These are phyloP conservation scores for Megastigmus dorsalis DNA, from an alignment of 2,888 invertebrate species.

Conservation along the genomic window DNA sequence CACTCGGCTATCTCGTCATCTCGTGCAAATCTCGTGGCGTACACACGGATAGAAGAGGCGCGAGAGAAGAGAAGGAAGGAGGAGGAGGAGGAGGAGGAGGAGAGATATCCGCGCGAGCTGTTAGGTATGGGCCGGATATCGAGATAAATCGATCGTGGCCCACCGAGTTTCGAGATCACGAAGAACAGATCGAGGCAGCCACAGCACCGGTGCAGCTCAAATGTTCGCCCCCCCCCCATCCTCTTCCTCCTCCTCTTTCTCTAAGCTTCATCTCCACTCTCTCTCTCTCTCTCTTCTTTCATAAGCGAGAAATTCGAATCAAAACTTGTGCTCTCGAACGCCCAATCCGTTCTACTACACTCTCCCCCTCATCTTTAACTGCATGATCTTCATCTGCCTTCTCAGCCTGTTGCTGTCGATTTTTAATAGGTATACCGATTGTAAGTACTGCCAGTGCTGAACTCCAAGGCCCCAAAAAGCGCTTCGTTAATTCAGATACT, in stretches of 20 bases:
- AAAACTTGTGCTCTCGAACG: background rate
- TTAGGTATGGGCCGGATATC: constrained; percentile 59
- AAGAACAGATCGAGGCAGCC: constrained; percentile 55
- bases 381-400: constrained; percentile 47
- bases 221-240: constrained; percentile 5
- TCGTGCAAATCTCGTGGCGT: constrained; percentile 54
- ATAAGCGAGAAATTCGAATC: constrained; percentile 46
- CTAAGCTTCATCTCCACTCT: constrained; percentile 14
- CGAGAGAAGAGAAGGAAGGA: background rate
- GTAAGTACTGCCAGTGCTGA: no score
- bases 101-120: constrained; percentile 30
- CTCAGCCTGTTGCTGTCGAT: constrained; percentile 22
- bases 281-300: constrained; percentile 29
- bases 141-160: constrained; percentile 65
- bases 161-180: constrained; percentile 59
- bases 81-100: constrained; percentile 4
- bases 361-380: constrained; percentile 4
- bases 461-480: background rate
- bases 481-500: constrained; percentile 40
- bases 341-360: constrained; percentile 12
- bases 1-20: constrained; percentile 54
- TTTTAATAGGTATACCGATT: constrained; percentile 41
- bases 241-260: background rate
- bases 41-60: background rate
- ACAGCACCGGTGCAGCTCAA: constrained; percentile 1